Base-by-base conservation (phyloP, 2,113 vertebrate genomes). In the Bubo bubo region DNA sequence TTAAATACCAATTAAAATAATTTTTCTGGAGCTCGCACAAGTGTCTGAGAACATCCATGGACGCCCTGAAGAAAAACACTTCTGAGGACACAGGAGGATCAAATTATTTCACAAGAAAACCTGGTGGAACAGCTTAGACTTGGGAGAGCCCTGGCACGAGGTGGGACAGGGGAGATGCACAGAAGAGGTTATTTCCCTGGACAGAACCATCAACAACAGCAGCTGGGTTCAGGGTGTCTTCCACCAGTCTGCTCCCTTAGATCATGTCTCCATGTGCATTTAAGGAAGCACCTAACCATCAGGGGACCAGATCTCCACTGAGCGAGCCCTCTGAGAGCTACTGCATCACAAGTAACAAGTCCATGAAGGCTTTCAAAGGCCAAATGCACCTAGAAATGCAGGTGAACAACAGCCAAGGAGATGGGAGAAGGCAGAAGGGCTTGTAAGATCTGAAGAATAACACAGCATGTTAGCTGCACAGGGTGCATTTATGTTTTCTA, bases 381-480 rank as follows among this genome's bases (percentile, higher is more conserved):
- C 32, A 64, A 56, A 53, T 45, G 4, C 50, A 55, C 19, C 21
- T 39, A n/a, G 71, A 73, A 79, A 74, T 13, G 8, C 14, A 39
- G 34, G 22, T 43, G 49, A 81, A n/a, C 10, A 24, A 71, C 18
- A 75, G 19, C 26, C 56, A 19, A 66, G 10, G 30, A 70, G 50
- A 7, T 8, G 7, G 10, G 23, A 8, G 32, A 53, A 35, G 18
- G 15, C 6, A 32, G 12, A 43, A 30, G 37, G 10, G 12, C 26
- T 45, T n/a, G 9, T 3, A 10, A 64, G n/a, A 49, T 23, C 20
- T 13, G 39, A 26, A 72, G 59, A 58, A 67, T 5, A 62, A 32
- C n/a, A 21, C 1, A 3, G 6, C 20, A 9, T 2, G 0, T 18
- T 20, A n/a, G 9, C 30, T 58, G 35, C 1, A 0, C n/a, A 52